These are phyloP conservation scores for Tarsius wallacei DNA, from an alignment of 2,797 vertebrate species.

Conservation along the genomic window DNA sequence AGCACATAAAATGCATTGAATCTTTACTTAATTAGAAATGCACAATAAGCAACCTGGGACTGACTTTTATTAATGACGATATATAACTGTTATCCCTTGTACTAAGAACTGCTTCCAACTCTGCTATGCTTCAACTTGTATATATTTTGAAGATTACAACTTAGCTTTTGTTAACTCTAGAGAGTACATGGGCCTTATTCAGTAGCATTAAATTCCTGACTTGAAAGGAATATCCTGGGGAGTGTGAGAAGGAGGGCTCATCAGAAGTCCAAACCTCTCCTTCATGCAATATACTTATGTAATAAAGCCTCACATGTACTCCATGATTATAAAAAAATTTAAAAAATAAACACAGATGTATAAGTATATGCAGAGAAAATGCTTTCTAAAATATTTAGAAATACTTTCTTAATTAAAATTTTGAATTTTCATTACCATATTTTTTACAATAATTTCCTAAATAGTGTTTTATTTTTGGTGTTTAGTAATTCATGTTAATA, in stretches of 20 bases:
- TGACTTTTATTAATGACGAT: slow-evolving; percentile 32
- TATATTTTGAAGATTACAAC: slow-evolving; percentile 30
- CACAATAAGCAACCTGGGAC: background rate
- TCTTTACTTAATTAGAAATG: slow-evolving; percentile 22
- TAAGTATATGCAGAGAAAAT: background rate
- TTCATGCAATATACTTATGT: too few relatives aligned
- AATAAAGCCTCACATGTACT: too few relatives aligned
- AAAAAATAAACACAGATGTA: background rate
- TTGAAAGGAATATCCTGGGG: background rate
- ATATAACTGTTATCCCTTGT: background rate
- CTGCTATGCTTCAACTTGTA: slow-evolving; percentile 17
- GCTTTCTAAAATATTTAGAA: slow-evolving; percentile 25
- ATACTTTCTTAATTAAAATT: background rate
- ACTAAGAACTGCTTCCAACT: background rate
- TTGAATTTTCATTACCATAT: background rate
- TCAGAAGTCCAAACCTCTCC: too few relatives aligned
- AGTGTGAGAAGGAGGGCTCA: too few relatives aligned
- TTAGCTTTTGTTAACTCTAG: slow-evolving; percentile 41
- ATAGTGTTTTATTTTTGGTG: background rate
- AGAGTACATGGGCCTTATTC: background rate
- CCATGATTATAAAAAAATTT: too few relatives aligned
- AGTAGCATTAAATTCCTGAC: slow-evolving; percentile 32
- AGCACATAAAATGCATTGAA: background rate
- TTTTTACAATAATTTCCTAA: background rate
- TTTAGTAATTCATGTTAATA: slow-evolving; percentile 36